Base-by-base conservation (phyloP, 1,140 invertebrate species). In the Mactra quadrangularis region DNA sequence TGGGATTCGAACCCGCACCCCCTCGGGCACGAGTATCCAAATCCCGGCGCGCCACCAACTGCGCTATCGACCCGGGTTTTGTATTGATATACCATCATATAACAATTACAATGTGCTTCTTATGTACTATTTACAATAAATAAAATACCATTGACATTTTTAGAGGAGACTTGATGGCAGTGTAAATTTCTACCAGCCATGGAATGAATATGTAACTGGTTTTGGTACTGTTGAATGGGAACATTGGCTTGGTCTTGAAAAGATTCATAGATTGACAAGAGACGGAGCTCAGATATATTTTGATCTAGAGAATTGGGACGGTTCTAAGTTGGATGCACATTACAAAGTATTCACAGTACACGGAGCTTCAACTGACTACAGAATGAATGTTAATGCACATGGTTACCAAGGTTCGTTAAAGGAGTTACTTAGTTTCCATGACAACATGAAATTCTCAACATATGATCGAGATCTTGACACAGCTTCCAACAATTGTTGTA, bases 161-260 rank as follows among this genome's bases (percentile, higher is more conserved):
- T 41, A 81, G 66, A 41, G 55, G 31, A 13, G 78, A 7, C n/a
- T 45, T 3, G 64, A 81, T 71, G 78, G 66, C 11, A 59, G 33
- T 35, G 66, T 81, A 3, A 81, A 81, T 50, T 81, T 81, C 38
- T 71, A 71, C 38, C 50, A 27, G 38, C 33, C 35, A 33, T 81
- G 78, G 78, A 52, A 35, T 9, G 64, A 70, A 6, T 81, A 81
- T n/a, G 78, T 81, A 1, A 19, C 50, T 19, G 78, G 78, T 41
- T 81, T 81, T 60, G 78, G 66, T 35, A 19, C 57, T n/a, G 25
- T 62, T 6, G 35, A 55, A 27, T 45, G 64, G 13, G 64, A 59
- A 59, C 66, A 81, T 35, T 81, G 64, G 78, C 55, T 81, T 3
- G 78, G 78, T n/a, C 55, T 81, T 19, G 64, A 71, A 19, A 70